Base-by-base conservation (phyloP, 2,888 invertebrate species). In the Eulithis prunata region DNA sequence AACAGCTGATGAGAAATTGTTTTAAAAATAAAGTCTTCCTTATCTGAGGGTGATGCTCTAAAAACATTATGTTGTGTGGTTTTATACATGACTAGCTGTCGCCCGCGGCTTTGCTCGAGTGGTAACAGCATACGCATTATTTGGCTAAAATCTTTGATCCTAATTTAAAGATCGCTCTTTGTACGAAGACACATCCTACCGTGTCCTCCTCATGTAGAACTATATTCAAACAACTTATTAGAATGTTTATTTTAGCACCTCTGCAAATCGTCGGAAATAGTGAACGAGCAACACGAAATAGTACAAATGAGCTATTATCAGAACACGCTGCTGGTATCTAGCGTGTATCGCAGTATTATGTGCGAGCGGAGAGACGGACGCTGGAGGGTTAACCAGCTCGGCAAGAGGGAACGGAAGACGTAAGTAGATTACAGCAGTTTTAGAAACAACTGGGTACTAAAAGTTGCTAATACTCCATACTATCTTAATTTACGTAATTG, bases 351-450 rank as follows among this genome's bases (percentile, higher is more conserved):
- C 68, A 96, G 96, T 75, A 96, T 98, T 69, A 90, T 98, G 60
- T 97, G 97, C 79, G 94, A 96, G 76, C 93, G 95, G 41, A 94
- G 95, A 60, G 73, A 67, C 57, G 68, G 57, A 3, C 28, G 47
- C 21, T 96, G 96, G 95, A 94, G 94, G 74, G 94, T 97, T 53
- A 94, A 91, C 55, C 97, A 98, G 93, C 95, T 98, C 68, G 98
- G 98, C 49, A 96, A 96, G 82, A 96, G 97, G 83, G 98, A 98
- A 83, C 93, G 98, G 72, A 98, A 97, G 94, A 95, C 95, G 96
- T 96, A 85, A 71, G 66, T 36, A 32, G 1, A 32, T 28, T 38
- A 38, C 38, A 41, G 5, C 13, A 47, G 4, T n/a, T n/a, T 0
- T 46, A n/a, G 12, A 46, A 46, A 32, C 6, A 32, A 32, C 32